phyloP scores from a whole-genome alignment of 2,113 vertebrate species.

The Engystomops pustulosus region DNA sequence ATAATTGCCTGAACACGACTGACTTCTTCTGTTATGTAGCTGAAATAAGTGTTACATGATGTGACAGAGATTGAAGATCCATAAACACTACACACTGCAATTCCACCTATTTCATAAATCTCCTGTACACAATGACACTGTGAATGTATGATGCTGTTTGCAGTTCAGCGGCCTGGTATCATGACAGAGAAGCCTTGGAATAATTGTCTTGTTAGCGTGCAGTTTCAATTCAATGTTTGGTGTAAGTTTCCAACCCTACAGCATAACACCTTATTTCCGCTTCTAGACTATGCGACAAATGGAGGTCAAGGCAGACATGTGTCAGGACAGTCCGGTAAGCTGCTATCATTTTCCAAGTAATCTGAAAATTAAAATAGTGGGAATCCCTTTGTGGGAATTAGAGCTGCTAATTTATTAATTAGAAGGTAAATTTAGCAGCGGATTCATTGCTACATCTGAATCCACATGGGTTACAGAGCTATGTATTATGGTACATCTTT shows the following conservation, averaged over 20 bases:
- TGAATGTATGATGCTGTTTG: constrained; percentile 43
- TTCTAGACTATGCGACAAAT: constrained; percentile 63
- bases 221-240: constrained; percentile 56
- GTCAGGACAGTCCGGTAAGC: constrained; percentile 5
- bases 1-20: no score
- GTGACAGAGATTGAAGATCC: constrained; percentile 48
- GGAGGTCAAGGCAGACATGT: constrained; percentile 70
- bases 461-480: constrained; percentile 26
- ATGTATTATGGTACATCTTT: neutral
- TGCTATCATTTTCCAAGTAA: constrained; percentile 60
- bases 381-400: constrained; percentile 66
- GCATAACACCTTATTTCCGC: constrained; percentile 62
- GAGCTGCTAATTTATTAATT: constrained; percentile 72
- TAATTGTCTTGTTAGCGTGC: constrained; percentile 57
- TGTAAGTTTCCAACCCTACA: constrained; percentile 59
- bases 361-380: constrained; percentile 67
- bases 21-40: neutral
- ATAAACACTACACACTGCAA: constrained; percentile 37
- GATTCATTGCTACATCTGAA: constrained; percentile 61
- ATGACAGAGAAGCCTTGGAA: constrained; percentile 47
- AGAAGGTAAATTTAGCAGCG: constrained; percentile 70
- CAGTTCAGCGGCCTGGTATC: constrained; percentile 50
- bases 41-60: constrained; percentile 13
- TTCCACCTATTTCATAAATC: constrained; percentile 57
- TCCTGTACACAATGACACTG: constrained; percentile 45